A percentile compares a stretch with the other conserved stretches of the same genome.
phyloP scores from a whole-genome alignment of 2,888 invertebrate genomes.

The Epinotia demarniana region DNA sequence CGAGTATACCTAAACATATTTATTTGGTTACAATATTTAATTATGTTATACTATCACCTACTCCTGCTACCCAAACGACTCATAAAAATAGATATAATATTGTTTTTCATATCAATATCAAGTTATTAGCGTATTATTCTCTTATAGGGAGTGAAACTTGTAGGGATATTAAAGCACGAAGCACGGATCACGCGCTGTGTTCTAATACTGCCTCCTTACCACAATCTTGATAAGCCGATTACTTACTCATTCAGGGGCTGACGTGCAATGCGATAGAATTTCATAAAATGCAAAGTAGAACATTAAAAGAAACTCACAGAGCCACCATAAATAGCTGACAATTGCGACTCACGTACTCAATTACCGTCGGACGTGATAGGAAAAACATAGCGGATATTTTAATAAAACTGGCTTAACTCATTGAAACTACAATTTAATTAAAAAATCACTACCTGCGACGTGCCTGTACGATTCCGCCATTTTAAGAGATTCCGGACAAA shows the following conservation, averaged over 20 bases:
- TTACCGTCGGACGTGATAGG: constrained; percentile 59
- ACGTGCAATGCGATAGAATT: constrained; percentile 51
- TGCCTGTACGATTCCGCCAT: constrained; percentile 20
- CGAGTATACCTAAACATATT: too few relatives aligned
- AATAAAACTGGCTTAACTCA: constrained; percentile 41
- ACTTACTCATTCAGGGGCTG: constrained; percentile 42
- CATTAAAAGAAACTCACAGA: constrained; percentile 58
- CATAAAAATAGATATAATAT: too few relatives aligned
- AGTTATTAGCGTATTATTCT: too few relatives aligned
- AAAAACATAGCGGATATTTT: constrained; percentile 51
- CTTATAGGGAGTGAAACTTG: too few relatives aligned
- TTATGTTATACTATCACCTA: too few relatives aligned
- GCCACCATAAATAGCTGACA: constrained; percentile 62
- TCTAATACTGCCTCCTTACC: constrained; percentile 22
- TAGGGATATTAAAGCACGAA: too few relatives aligned
- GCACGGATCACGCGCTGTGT: not conserved
- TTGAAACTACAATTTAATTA: constrained; percentile 43
- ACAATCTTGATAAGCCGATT: constrained; percentile 47
- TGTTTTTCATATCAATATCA: too few relatives aligned
- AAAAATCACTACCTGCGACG: constrained; percentile 39
- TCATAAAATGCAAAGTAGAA: constrained; percentile 72
- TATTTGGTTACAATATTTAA: too few relatives aligned
- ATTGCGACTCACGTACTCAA: constrained; percentile 68
- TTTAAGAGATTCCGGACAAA: constrained; percentile 17
- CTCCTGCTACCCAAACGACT: too few relatives aligned